phyloP scores from a whole-genome alignment of 2,797 vertebrate species.

The Lacerta viridis region DNA sequence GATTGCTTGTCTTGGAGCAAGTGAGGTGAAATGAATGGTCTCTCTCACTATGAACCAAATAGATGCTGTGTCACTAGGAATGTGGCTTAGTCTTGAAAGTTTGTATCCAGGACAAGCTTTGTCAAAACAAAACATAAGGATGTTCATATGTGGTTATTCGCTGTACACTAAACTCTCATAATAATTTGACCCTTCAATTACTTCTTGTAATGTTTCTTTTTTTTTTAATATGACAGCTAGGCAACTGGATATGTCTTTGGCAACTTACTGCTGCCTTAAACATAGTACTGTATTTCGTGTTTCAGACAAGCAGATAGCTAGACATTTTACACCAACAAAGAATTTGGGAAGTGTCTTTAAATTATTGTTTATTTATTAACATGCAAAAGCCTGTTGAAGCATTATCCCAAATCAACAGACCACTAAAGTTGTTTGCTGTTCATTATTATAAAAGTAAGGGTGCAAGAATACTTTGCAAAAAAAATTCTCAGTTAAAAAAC shows the following conservation, averaged over 20 bases:
- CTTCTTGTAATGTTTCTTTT: constrained; percentile 36
- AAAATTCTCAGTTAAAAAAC: constrained; percentile 30
- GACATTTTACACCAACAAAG: constrained; percentile 22
- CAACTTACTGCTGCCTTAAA: constrained; percentile 59
- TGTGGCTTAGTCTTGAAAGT: background rate
- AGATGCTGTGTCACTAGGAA: background rate
- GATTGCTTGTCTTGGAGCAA: constrained; percentile 34
- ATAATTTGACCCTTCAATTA: constrained; percentile 57
- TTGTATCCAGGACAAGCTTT: constrained; percentile 53
- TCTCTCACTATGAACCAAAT: background rate
- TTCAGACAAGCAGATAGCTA: constrained; percentile 8
- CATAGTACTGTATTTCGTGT: constrained; percentile 48
- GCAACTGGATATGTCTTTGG: constrained; percentile 46
- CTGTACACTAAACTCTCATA: constrained; percentile 49
- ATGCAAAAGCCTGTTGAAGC: constrained; percentile 16
- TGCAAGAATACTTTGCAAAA: background rate
- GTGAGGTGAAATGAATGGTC: constrained; percentile 7
- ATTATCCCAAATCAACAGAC: background rate
- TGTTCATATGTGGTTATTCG: constrained; percentile 49
- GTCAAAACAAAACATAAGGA: constrained; percentile 41
- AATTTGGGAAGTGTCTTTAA: constrained; percentile 8
- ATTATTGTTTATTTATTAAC: background rate
- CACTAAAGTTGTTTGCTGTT: constrained; percentile 1
- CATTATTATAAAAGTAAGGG: constrained; percentile 10
- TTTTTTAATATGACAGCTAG: constrained; percentile 53